Conservation (phyloP, 2,888 invertebrate species). For the Caenorhabditis zanzibari region DNA sequence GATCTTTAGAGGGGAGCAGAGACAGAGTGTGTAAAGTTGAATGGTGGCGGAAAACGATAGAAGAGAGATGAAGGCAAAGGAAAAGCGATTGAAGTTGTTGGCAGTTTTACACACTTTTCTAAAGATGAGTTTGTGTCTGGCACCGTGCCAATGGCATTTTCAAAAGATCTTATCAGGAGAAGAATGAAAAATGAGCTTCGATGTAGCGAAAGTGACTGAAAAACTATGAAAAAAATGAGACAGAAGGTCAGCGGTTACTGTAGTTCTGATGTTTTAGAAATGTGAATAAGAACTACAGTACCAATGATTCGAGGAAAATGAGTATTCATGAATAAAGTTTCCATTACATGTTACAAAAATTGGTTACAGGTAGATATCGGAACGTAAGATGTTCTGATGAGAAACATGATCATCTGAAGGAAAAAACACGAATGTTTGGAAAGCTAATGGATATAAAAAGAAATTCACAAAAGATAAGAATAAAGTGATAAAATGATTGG, state of each 20-base stretch:
- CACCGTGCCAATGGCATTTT: conserved; percentile 32
- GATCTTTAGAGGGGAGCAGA: conserved; percentile 46
- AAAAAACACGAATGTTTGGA: conserved; percentile 6
- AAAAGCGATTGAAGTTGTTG: conserved; percentile 41
- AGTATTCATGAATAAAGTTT: no score
- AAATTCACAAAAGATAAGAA: conserved; percentile 20
- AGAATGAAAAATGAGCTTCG: neutral
- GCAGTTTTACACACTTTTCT: conserved; percentile 48
- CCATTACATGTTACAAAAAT: no score
- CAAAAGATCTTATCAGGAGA: neutral
- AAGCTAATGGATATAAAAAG: neutral
- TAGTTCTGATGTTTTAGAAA: no score
- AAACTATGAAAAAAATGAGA: no score
- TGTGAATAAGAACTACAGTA: no score
- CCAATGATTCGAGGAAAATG: no score
- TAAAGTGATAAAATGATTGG: conserved; percentile 40
- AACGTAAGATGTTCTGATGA: no score
- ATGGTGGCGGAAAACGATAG: conserved; percentile 37
- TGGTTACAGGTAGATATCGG: no score
- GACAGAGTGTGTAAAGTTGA: conserved; percentile 42
- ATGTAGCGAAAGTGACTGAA: neutral
- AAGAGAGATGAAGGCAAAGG: conserved; percentile 19
- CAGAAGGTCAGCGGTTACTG: no score
- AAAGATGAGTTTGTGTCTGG: conserved; percentile 47
- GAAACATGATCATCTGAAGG: neutral